Percentiles rank a stretch among this genome's conserved stretches.
Evolutionary conservation across 2,888 invertebrate species (phyloP).

Genomic region (Dryadula phaetusa): DNA sequence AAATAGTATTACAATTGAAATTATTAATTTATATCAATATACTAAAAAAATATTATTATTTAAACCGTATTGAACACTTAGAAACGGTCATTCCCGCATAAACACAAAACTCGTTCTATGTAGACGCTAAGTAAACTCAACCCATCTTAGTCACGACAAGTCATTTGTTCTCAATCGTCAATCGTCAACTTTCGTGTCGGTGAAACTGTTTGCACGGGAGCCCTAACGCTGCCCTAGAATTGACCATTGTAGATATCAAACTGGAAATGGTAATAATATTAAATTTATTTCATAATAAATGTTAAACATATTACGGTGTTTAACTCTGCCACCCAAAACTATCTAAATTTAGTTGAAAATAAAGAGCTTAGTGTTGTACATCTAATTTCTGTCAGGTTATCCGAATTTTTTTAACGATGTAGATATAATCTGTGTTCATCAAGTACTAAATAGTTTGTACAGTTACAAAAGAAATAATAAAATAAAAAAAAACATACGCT

Average conservation of each 20-base stretch:
- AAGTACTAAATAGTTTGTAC: no score
- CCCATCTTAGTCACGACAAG: constrained; percentile 47
- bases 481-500: background rate
- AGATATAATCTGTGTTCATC: no score
- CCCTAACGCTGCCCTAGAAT: constrained; percentile 62
- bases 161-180: constrained; percentile 28
- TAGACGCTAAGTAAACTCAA: constrained; percentile 33
- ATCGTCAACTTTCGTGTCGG: constrained; percentile 44
- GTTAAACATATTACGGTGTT: no score
- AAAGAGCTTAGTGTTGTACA: no score
- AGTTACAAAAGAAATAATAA: no score
- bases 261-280: constrained; percentile 11
- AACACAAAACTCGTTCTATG: constrained; percentile 27
- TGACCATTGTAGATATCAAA: constrained; percentile 43
- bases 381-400: no score
- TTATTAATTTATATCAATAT: no score
- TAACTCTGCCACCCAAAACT: background rate
- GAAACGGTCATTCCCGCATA: constrained; percentile 28
- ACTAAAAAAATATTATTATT: no score
- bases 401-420: no score
- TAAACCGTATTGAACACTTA: background rate
- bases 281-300: background rate
- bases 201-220: constrained; percentile 67
- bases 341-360: background rate
- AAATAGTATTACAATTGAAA: no score